Base-by-base conservation (phyloP, 2,113 vertebrate genomes). In the Oryzias javanicus region DNA sequence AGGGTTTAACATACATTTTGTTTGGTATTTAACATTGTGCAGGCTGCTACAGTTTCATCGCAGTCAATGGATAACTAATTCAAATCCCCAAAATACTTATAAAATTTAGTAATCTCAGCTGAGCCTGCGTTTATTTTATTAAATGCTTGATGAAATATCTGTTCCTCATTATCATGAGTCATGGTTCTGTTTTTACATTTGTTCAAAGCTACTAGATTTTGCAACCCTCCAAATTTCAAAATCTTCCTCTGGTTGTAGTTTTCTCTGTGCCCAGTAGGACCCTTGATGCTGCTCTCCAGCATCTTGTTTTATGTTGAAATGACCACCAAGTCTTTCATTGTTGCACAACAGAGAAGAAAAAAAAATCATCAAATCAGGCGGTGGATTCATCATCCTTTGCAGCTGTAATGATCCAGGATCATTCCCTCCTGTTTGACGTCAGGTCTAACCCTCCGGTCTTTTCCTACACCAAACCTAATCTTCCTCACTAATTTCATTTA, bases 401-500 rank as follows among this genome's bases (percentile, higher is more conserved):
- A 50, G 19, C 4, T 40, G 17, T 41, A 27, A 53, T 42, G 15
- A 57, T 15, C 44, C 22, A 44, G 55, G 45, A 71, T n/a, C 45
- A 4, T 53, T 55, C 19, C 29, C 10, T 42, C 27, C 41, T n/a
- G n/a, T 16, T 4, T 50, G 13, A 71, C 42, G 51, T 74, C 46
- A 60, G 4, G 8, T 27, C 12, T 47, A 41, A 66, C 55, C 63
- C 14, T 69, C 14, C n/a, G 40, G 19, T 51, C 2, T 52, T 49
- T 50, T 46, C 27, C 40, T 51, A 22, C 8, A 42, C n/a, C 25
- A 25, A 24, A 25, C 12, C n/a, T 51, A 42, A 60, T 63, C 6
- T 16, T 49, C 45, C 42, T 49, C 6, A 35, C 25, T 52, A 49
- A 69, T 65, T 15, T 17, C 14, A 68, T 72, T 64, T 45, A 46